phyloP scores from a whole-genome alignment of 2,888 invertebrate genomes.

The Eilema griseolum region DNA sequence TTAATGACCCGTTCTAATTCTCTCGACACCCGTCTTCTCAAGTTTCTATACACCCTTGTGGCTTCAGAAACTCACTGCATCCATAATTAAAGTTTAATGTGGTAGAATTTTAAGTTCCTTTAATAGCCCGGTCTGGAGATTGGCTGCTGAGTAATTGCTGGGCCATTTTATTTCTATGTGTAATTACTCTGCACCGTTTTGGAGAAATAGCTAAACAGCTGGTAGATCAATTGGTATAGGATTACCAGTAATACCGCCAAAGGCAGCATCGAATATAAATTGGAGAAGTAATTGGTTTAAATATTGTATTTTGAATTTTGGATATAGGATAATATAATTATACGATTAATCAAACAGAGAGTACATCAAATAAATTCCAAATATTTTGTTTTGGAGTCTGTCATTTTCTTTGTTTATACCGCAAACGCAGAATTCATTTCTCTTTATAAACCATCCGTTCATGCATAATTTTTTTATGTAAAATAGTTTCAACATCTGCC shows the following conservation, averaged over 20 bases:
- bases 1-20: conserved; percentile 64
- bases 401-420: too few relatives aligned
- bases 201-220: background rate
- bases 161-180: conserved; percentile 3
- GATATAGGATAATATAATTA: background rate
- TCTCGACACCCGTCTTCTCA: conserved; percentile 45
- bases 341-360: too few relatives aligned
- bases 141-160: conserved; percentile 28
- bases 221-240: background rate
- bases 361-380: background rate
- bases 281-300: background rate
- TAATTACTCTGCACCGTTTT: background rate
- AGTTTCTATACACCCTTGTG: conserved; percentile 34
- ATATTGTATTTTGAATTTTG: background rate
- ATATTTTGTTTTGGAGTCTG: background rate
- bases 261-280: background rate
- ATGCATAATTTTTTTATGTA: background rate
- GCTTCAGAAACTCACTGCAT: conserved; percentile 38
- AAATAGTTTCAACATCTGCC: background rate
- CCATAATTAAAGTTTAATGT: conserved; percentile 50
- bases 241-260: background rate
- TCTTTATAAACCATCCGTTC: background rate
- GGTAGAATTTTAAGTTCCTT: conserved; percentile 40
- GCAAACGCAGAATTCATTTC: background rate
- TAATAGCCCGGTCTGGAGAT: conserved; percentile 35